Conservation (phyloP, 2,113 vertebrate species). For the Ceyx melanurus region DNA sequence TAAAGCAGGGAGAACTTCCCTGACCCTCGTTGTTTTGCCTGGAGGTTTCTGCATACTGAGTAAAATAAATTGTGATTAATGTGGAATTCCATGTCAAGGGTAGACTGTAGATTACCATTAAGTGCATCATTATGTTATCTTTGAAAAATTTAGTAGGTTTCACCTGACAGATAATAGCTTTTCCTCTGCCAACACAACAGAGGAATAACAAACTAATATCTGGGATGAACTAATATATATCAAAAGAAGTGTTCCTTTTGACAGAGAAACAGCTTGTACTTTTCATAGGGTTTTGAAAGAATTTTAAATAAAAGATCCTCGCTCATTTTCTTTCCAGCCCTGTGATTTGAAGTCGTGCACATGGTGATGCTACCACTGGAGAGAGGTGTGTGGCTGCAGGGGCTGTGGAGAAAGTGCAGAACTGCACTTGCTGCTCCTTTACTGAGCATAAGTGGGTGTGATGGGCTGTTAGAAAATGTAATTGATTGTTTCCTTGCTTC, state of each 20-base stretch:
- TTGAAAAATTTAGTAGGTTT: slow-evolving; percentile 65
- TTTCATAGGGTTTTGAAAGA: slow-evolving; percentile 36
- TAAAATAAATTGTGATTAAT: slow-evolving; percentile 63
- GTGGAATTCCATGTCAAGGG: slow-evolving; percentile 25
- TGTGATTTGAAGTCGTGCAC: neutral
- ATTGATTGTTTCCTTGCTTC: slow-evolving; percentile 44
- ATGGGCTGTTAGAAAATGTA: neutral
- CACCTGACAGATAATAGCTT: slow-evolving; percentile 60
- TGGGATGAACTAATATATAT: slow-evolving; percentile 6
- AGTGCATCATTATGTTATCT: slow-evolving; percentile 69
- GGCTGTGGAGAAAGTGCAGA: neutral
- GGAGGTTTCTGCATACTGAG: slow-evolving; percentile 36
- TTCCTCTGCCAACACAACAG: neutral
- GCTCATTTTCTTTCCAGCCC: neutral
- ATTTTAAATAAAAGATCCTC: slow-evolving; percentile 48
- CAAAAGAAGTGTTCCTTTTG: slow-evolving; percentile 44
- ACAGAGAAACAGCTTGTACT: slow-evolving; percentile 30
- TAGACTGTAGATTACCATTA: slow-evolving; percentile 52
- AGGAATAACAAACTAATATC: slow-evolving; percentile 21
- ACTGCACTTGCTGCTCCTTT: neutral
- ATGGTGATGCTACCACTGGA: slow-evolving; percentile 7
- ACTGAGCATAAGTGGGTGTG: neutral
- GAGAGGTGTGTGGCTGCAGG: neutral
- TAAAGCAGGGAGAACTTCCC: slow-evolving; percentile 59
- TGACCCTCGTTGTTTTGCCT: slow-evolving; percentile 56